These are phyloP conservation scores for Corythoichthys haematopterus DNA, from an alignment of 2,113 vertebrate genomes.

Conservation along the genomic window DNA sequence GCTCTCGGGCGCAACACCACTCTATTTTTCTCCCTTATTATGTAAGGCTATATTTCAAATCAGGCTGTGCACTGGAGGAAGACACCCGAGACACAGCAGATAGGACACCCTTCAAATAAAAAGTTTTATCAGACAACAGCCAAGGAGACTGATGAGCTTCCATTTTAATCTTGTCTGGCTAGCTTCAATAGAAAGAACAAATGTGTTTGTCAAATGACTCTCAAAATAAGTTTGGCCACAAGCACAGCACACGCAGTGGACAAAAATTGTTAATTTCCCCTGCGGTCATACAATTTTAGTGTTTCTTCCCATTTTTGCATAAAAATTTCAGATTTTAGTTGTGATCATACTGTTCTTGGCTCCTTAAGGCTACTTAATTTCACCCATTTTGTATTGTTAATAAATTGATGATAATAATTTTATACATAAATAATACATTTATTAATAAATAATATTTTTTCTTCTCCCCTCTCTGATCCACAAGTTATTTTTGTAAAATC, in stretches of 20 bases:
- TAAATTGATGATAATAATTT: no score
- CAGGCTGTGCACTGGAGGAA: constrained; percentile 70
- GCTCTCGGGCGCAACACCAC: constrained; percentile 70
- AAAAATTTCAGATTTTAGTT: neutral
- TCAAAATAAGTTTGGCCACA: neutral
- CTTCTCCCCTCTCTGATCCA: no score
- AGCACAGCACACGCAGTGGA: neutral
- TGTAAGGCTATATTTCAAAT: constrained; percentile 78
- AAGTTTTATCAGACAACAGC: constrained; percentile 63
- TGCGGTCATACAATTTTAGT: neutral
- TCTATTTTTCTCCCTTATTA: constrained; percentile 73
- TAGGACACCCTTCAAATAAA: constrained; percentile 71
- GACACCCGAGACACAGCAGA: constrained; percentile 67
- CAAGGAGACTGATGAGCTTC: constrained; percentile 64
- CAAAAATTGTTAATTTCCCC: neutral
- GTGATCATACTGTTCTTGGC: neutral
- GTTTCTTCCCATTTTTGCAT: neutral
- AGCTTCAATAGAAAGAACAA: constrained; percentile 21
- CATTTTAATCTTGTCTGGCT: constrained; percentile 50
- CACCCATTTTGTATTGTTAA: no score
- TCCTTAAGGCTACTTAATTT: neutral
- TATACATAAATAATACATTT: no score
- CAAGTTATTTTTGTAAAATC: no score
- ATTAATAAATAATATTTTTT: no score
- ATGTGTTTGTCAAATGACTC: constrained; percentile 26